Evolutionary conservation across 2,113 vertebrate genomes (phyloP).

Genomic region (Larimichthys polyactis): DNA sequence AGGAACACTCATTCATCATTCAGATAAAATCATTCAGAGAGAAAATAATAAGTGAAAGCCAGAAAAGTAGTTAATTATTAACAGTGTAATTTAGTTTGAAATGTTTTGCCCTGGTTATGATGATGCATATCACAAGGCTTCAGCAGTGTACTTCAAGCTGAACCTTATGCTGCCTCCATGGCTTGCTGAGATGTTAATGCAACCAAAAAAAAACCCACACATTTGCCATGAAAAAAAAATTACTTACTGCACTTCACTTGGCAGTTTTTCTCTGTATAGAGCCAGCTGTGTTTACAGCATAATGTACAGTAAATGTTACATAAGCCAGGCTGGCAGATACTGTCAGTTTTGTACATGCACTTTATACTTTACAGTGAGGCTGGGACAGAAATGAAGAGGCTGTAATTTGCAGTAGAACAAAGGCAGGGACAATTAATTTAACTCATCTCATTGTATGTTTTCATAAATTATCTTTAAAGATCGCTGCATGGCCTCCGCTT

Average conservation of each 20-base stretch:
- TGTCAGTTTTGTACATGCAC: slow-evolving; percentile 31
- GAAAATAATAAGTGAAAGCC: not conserved
- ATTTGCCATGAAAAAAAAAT: not conserved
- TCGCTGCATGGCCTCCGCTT: not conserved
- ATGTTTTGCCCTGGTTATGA: slow-evolving; percentile 7
- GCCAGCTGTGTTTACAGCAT: slow-evolving; percentile 66
- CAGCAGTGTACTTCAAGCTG: not conserved
- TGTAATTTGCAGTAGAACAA: slow-evolving; percentile 17
- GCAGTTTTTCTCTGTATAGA: slow-evolving; percentile 36
- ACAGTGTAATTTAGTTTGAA: not conserved
- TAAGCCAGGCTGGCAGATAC: slow-evolving; percentile 47
- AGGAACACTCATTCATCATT: slow-evolving; percentile 54
- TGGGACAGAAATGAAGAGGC: slow-evolving; percentile 10
- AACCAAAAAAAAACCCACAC: slow-evolving; percentile 2
- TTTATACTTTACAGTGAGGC: slow-evolving; percentile 26
- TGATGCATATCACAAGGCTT: slow-evolving; percentile 6
- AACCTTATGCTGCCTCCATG: not conserved
- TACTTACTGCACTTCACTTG: slow-evolving; percentile 37
- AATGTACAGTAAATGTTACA: slow-evolving; percentile 50
- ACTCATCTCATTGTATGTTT: slow-evolving; percentile 19
- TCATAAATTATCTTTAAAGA: not conserved
- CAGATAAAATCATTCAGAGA: slow-evolving; percentile 46
- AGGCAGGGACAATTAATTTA: slow-evolving; percentile 38
- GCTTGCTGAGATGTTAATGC: slow-evolving; percentile 21
- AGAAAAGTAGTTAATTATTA: slow-evolving; percentile 14